Evolutionary conservation across 2,113 vertebrate species (phyloP).

Genomic region (Python bivittatus): DNA sequence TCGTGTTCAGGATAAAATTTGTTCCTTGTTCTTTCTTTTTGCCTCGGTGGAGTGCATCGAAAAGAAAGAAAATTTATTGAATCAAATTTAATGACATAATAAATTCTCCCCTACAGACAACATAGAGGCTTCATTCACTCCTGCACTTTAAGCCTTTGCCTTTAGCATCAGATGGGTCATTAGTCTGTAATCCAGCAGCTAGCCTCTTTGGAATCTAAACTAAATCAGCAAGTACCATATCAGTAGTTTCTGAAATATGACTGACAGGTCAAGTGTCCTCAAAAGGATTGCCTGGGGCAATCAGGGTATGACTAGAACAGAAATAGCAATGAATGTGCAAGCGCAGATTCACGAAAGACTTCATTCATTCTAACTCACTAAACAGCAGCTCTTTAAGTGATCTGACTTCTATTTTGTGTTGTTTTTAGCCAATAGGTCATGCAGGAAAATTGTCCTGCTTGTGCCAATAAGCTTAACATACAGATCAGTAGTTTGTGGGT

Average conservation of each 20-base stretch:
- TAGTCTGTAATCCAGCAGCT: constrained; percentile 78
- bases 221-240: constrained; percentile 76
- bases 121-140: constrained; percentile 77
- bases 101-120: constrained; percentile 78
- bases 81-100: constrained; percentile 80
- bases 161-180: constrained; percentile 81
- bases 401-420: constrained; percentile 71
- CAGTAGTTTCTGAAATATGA: constrained; percentile 80
- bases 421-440: constrained; percentile 74
- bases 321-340: constrained; percentile 71
- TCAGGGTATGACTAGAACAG: constrained; percentile 68
- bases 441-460: constrained; percentile 69
- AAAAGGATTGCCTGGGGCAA: constrained; percentile 76
- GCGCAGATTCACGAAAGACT: constrained; percentile 73
- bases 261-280: constrained; percentile 80
- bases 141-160: constrained; percentile 81
- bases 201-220: constrained; percentile 75
- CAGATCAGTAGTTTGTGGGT: constrained; percentile 64
- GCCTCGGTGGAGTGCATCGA: constrained; percentile 48
- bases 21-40: constrained; percentile 57
- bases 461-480: constrained; percentile 69
- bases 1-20: constrained; percentile 42
- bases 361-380: constrained; percentile 79
- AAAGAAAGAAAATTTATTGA: constrained; percentile 77
- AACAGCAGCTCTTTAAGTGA: constrained; percentile 74